Base-by-base conservation (phyloP, 2,888 invertebrate genomes). In the Crematogaster levior region DNA sequence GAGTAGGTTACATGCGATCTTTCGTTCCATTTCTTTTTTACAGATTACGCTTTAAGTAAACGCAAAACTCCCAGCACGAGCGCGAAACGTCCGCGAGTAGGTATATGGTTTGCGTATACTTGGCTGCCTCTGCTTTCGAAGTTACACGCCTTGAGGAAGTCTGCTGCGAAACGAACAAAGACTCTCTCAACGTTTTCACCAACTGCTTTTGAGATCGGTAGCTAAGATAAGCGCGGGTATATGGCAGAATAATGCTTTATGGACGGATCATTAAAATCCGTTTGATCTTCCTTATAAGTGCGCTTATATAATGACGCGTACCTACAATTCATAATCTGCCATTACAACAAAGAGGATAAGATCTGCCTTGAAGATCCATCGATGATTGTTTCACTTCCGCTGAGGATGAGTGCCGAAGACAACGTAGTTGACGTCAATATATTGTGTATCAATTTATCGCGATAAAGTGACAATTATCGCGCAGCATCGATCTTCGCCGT, bases 171-270 rank as follows among this genome's bases (percentile, higher is more conserved):
- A 65, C 27, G 77, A 85, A 66, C 72, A 65, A 70, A 60, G 70
- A 56, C 82, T 85, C 66, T 75, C 75, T 40, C 65, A 79, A 73
- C 77, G 73, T 74, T 85, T 82, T 85, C 85, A 73, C 73, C 68
- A 58, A 9, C 24, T n/a, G 15, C 66, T 30, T 72, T 43, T 58
- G 51, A 53, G 34, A 58, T 63, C 56, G 27, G 27, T 43, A 4
- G 37, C 5, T 7, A 34, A n/a, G 79, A 79, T 79, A 79, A 46
- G 12, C n/a, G 34, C 46, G 18, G 9, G 12, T 46, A 72, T 27
- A 79, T 58, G 12, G 9, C 53, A 30, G 18, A 77, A 40, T 66
- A 53, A 30, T 53, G 18, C 40, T 77, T 66, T 77, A 66, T 66
- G 40, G 75, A 77, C 53, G 53, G 66, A 10, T 77, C 75, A 77